These are phyloP conservation scores for Eledona agricola DNA, from an alignment of 2,888 invertebrate species.

Conservation along the genomic window DNA sequence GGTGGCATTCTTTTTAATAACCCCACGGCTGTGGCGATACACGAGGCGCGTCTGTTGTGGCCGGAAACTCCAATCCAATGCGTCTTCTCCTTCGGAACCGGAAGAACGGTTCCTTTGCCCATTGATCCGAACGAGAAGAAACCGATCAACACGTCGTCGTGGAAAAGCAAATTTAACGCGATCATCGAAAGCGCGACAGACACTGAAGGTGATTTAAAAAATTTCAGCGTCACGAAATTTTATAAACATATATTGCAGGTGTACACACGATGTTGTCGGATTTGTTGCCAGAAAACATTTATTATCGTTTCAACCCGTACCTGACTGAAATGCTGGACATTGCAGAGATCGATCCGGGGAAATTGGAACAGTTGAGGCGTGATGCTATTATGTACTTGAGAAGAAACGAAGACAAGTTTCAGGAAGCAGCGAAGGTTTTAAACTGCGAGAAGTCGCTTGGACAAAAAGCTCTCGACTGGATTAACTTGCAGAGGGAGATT, in stretches of 20 bases:
- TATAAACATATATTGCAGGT: conserved; percentile 45
- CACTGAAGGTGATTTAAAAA: conserved; percentile 73
- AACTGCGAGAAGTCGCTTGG: conserved; percentile 15
- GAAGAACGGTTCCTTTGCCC: conserved; percentile 65
- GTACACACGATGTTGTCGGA: conserved; percentile 80
- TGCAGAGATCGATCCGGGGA: conserved; percentile 79
- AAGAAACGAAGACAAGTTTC: conserved; percentile 80
- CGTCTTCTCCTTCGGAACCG: conserved; percentile 86
- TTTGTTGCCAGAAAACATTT: conserved; percentile 74
- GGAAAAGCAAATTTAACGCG: conserved; percentile 81
- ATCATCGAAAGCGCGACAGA: conserved; percentile 86
- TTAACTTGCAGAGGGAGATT: conserved; percentile 37
- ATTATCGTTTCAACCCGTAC: conserved; percentile 89
- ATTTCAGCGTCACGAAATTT: not conserved
- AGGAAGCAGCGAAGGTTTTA: conserved; percentile 66
- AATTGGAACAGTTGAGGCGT: conserved; percentile 72
- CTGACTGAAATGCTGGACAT: conserved; percentile 79
- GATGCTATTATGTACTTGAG: conserved; percentile 83
- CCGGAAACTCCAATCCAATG: conserved; percentile 77
- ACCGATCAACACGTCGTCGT: conserved; percentile 64
- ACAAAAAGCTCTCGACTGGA: conserved; percentile 36
- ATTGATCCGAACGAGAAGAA: conserved; percentile 50
- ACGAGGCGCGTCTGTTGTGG: conserved; percentile 85
- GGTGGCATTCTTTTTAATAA: conserved; percentile 89
- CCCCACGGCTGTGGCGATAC: conserved; percentile 87